Percentiles rank a stretch among this genome's conserved stretches.
phyloP scores from a whole-genome alignment of 1,140 invertebrate genomes.

The Saccostrea glomerata region DNA sequence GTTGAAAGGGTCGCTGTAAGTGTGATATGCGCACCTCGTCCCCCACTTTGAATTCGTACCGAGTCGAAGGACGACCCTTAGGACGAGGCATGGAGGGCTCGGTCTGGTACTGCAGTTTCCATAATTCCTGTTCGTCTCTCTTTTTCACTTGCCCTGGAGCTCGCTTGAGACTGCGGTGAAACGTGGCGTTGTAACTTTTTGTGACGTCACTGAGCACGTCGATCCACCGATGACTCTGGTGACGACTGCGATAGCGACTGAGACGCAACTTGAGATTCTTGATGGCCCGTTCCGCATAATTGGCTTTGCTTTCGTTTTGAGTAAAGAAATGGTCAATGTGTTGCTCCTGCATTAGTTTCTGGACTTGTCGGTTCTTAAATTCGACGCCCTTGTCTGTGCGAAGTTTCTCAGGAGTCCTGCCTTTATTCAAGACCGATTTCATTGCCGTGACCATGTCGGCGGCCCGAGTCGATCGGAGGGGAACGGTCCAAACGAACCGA shows the following conservation, averaged over 20 bases:
- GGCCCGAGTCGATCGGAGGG: slow-evolving; percentile 7
- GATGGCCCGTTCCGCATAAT: slow-evolving; percentile 42
- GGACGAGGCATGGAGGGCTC: neutral
- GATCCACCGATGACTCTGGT: slow-evolving; percentile 35
- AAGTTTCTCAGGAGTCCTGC: slow-evolving; percentile 36
- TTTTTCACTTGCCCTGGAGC: slow-evolving; percentile 9
- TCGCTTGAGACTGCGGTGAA: slow-evolving; percentile 36
- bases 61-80: neutral
- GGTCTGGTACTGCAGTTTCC: slow-evolving; percentile 32
- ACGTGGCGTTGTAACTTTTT: slow-evolving; percentile 1
- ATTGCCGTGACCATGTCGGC: slow-evolving; percentile 34
- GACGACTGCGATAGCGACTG: slow-evolving; percentile 41
- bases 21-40: slow-evolving; percentile 5
- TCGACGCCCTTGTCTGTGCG: slow-evolving; percentile 50
- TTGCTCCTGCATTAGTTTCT: neutral
- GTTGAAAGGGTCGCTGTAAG: slow-evolving; percentile 29
- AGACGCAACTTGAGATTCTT: slow-evolving; percentile 46
- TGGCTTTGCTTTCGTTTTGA: slow-evolving; percentile 52
- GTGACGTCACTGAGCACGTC: slow-evolving; percentile 31
- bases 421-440: slow-evolving; percentile 25
- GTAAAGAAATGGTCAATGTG: slow-evolving; percentile 42
- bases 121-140: neutral
- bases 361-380: slow-evolving; percentile 40
- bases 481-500: slow-evolving; percentile 3
- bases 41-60: slow-evolving; percentile 39